Percentiles rank a stretch among this genome's conserved stretches.
These are phyloP conservation scores for Antheraea mylitta DNA, from an alignment of 1,140 invertebrate genomes.

Conservation along the genomic window DNA sequence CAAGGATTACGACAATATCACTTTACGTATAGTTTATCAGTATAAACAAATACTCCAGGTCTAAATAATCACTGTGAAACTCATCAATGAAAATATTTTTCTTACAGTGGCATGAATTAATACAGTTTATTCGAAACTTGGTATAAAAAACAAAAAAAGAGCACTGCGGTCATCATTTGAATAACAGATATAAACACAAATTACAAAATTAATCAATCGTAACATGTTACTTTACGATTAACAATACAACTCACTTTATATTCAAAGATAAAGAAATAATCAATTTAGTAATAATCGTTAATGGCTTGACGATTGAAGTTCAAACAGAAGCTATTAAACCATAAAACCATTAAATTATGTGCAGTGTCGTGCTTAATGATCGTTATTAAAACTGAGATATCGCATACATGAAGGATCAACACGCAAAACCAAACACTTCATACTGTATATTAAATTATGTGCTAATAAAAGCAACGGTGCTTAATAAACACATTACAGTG, in stretches of 20 bases:
- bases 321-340: neutral
- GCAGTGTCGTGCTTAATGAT: slow-evolving; percentile 28
- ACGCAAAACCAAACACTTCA: slow-evolving; percentile 59
- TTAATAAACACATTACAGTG: slow-evolving; percentile 75
- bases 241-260: slow-evolving; percentile 7
- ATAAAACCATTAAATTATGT: slow-evolving; percentile 14
- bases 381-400: slow-evolving; percentile 33
- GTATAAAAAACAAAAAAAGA: no score
- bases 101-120: no score
- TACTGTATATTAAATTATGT: slow-evolving; percentile 69
- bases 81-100: no score
- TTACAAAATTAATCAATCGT: neutral
- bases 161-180: no score
- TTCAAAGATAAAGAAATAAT: neutral
- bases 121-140: no score
- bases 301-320: neutral
- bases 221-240: slow-evolving; percentile 1
- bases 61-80: no score
- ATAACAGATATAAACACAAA: no score
- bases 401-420: slow-evolving; percentile 44
- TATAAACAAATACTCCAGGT: no score
- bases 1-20: no score
- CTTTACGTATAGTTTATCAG: no score
- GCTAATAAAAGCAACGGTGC: slow-evolving; percentile 70
- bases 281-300: neutral